A percentile compares a stretch with the other conserved stretches of the same genome.
These are phyloP conservation scores for Poeciliopsis presidionis DNA, from an alignment of 2,797 vertebrate genomes.

Conservation along the genomic window DNA sequence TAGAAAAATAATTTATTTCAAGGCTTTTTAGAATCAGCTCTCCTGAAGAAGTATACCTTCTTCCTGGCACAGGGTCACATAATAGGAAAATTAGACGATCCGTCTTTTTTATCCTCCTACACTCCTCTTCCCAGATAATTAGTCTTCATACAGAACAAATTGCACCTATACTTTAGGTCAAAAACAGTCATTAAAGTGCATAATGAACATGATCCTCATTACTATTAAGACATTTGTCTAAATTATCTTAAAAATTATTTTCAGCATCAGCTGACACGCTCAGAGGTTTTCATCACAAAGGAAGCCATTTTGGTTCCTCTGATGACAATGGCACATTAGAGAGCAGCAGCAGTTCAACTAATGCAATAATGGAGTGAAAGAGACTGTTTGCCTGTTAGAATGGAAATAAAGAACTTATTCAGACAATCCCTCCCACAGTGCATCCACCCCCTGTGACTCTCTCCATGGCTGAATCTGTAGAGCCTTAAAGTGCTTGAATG, in stretches of 20 bases:
- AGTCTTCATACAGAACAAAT: not conserved
- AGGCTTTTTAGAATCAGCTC: not conserved
- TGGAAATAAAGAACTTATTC: slow-evolving; percentile 30
- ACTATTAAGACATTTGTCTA: slow-evolving; percentile 3
- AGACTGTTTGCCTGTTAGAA: slow-evolving; percentile 23
- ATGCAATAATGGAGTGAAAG: slow-evolving; percentile 20
- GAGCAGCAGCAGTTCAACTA: slow-evolving; percentile 25
- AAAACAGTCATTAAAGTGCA: slow-evolving; percentile 8
- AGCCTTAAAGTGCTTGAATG: slow-evolving; percentile 2
- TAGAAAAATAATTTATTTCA: not conserved
- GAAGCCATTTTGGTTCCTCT: slow-evolving; percentile 16
- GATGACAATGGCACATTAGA: slow-evolving; percentile 3
- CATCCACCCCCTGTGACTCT: slow-evolving; percentile 1
- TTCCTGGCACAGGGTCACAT: slow-evolving; percentile 35
- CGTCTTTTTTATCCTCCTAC: slow-evolving; percentile 46
- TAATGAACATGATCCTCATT: slow-evolving; percentile 20
- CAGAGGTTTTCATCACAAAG: slow-evolving; percentile 18
- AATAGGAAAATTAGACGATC: slow-evolving; percentile 58
- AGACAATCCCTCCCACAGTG: slow-evolving; percentile 10
- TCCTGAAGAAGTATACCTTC: slow-evolving; percentile 18
- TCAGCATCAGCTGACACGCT: slow-evolving; percentile 2
- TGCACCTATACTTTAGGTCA: slow-evolving; percentile 9
- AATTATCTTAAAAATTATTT: slow-evolving; percentile 1
- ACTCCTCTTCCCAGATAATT: slow-evolving; percentile 32
- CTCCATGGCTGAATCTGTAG: not conserved